Evolutionary conservation across 2,888 invertebrate genomes (phyloP).

Genomic region (Synergus itoensis): DNA sequence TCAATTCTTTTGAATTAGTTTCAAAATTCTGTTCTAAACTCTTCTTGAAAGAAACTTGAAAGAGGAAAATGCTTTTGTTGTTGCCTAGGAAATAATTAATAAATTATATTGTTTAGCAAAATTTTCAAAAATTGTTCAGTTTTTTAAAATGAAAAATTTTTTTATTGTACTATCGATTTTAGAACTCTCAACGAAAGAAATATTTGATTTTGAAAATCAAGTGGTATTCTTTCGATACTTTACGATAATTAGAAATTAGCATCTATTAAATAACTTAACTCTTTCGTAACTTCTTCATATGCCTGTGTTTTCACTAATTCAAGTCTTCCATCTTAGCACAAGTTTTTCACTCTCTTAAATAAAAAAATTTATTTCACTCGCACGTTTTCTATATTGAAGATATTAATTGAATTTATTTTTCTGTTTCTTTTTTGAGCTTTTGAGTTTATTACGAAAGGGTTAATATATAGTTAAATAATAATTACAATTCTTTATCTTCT

Average conservation of each 20-base stretch:
- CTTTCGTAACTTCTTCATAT: slow-evolving; percentile 4
- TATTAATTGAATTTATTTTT: not conserved
- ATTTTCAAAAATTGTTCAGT: not conserved
- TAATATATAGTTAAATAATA: slow-evolving; percentile 9
- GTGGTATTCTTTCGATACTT: not conserved
- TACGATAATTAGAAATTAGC: not conserved
- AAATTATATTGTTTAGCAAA: not conserved
- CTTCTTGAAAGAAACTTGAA: slow-evolving; percentile 4
- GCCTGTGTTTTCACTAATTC: not conserved
- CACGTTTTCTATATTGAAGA: not conserved
- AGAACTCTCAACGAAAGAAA: not conserved
- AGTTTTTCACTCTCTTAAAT: not conserved
- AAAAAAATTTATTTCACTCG: not conserved
- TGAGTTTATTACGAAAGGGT: slow-evolving; percentile 4
- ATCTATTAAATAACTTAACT: slow-evolving; percentile 4
- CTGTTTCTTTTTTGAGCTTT: not conserved
- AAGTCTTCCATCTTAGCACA: not conserved
- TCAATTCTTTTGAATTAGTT: too few relatives aligned
- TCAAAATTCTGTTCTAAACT: not conserved
- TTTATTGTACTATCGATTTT: not conserved
- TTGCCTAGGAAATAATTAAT: slow-evolving; percentile 18
- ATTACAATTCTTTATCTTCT: slow-evolving; percentile 1
- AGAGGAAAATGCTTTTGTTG: slow-evolving; percentile 26
- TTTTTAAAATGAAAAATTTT: not conserved
- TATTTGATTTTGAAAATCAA: not conserved